A percentile compares a stretch with the other conserved stretches of the same genome.
Conservation (phyloP, 2,113 vertebrate species). For the Forbesichthys papilliferus region DNA sequence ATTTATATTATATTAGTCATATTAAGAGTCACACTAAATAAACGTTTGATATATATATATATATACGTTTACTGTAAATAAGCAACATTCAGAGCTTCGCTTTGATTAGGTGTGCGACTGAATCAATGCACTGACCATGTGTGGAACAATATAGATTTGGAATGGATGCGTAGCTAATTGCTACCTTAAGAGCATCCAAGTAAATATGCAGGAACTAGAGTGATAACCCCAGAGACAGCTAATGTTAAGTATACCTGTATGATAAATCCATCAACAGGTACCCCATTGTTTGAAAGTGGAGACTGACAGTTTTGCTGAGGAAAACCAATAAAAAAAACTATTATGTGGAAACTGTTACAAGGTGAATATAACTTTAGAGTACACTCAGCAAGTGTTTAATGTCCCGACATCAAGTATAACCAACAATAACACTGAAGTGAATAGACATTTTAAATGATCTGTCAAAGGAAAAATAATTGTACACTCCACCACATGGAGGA, state of each 20-base stretch:
- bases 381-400: constrained; percentile 30
- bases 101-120: constrained; percentile 32
- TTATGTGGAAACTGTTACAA: constrained; percentile 42
- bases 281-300: constrained; percentile 48
- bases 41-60: neutral
- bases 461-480: constrained; percentile 41
- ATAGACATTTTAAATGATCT: constrained; percentile 38
- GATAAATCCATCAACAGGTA: constrained; percentile 48
- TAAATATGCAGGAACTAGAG: constrained; percentile 18
- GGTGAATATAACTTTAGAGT: constrained; percentile 38
- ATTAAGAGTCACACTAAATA: constrained; percentile 3
- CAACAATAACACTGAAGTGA: constrained; percentile 18
- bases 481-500: constrained; percentile 30
- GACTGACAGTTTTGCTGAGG: constrained; percentile 36
- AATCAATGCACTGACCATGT: constrained; percentile 8
- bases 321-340: constrained; percentile 45
- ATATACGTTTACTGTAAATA: constrained; percentile 17
- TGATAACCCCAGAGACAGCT: constrained; percentile 13
- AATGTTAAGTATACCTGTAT: constrained; percentile 31
- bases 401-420: constrained; percentile 22
- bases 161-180: constrained; percentile 30
- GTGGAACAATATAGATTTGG: constrained; percentile 41
- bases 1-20: neutral
- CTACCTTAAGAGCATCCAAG: constrained; percentile 41
- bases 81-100: constrained; percentile 16